A percentile compares a stretch with the other conserved stretches of the same genome.
Evolutionary conservation across 2,113 vertebrate genomes (phyloP).

Genomic region (Oryzias melastigma): DNA sequence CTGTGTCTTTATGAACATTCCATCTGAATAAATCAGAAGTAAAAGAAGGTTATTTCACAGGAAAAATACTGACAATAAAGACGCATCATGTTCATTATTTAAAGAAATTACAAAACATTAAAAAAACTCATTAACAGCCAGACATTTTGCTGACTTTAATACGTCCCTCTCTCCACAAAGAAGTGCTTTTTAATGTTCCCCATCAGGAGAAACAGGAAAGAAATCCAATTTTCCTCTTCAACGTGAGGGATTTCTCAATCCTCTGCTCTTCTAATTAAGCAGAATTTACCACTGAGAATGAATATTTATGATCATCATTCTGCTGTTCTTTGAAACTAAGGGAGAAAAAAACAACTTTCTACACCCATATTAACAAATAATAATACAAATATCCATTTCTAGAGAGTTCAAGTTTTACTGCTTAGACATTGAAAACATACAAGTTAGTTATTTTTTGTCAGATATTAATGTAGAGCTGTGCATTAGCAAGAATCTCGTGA

Average conservation of each 20-base stretch:
- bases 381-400: not conserved
- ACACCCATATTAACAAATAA: not conserved
- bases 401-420: too few species aligned
- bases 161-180: conserved; percentile 8
- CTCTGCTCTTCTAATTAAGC: conserved; percentile 31
- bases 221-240: conserved; percentile 44
- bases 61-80: not conserved
- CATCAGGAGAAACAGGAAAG: conserved; percentile 12
- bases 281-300: conserved; percentile 15
- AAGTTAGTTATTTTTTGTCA: too few species aligned
- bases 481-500: too few species aligned
- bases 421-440: too few species aligned
- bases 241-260: conserved; percentile 23
- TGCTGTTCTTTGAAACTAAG: too few species aligned
- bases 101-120: not conserved
- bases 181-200: conserved; percentile 47
- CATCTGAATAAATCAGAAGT: too few species aligned
- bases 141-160: conserved; percentile 14
- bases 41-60: too few species aligned
- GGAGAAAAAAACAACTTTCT: not conserved
- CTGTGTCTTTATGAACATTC: too few species aligned
- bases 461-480: too few species aligned
- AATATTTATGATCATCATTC: too few species aligned
- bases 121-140: not conserved
- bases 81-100: not conserved